phyloP scores from a whole-genome alignment of 2,113 vertebrate species.

The Spea bombifrons region DNA sequence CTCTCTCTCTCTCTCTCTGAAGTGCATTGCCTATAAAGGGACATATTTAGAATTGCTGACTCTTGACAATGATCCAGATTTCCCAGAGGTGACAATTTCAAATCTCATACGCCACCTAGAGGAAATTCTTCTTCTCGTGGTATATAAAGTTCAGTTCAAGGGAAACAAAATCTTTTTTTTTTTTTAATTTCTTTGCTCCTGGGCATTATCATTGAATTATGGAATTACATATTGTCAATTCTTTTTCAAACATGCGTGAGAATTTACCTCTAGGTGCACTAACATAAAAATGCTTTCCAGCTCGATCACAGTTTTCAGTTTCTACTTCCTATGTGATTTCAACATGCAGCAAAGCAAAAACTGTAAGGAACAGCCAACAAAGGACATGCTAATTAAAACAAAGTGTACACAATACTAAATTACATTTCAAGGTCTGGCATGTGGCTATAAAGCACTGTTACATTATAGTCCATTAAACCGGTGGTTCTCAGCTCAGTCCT shows the following conservation, averaged over 20 bases:
- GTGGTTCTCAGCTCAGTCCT: too few relatives aligned
- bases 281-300: too few relatives aligned
- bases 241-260: conserved; percentile 1
- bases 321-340: too few relatives aligned
- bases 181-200: neutral
- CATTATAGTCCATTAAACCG: too few relatives aligned
- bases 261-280: conserved; percentile 15
- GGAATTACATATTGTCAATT: neutral
- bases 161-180: conserved; percentile 14
- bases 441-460: too few relatives aligned
- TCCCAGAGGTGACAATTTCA: conserved; percentile 25
- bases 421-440: too few relatives aligned
- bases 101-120: conserved; percentile 39
- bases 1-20: neutral
- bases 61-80: conserved; percentile 35
- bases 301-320: too few relatives aligned
- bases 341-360: too few relatives aligned
- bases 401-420: too few relatives aligned
- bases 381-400: too few relatives aligned
- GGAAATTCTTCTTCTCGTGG: conserved; percentile 22
- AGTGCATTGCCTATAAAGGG: conserved; percentile 40
- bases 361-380: too few relatives aligned
- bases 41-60: conserved; percentile 31
- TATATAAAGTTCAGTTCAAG: conserved; percentile 11
- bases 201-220: conserved; percentile 2